A percentile compares a stretch with the other conserved stretches of the same genome.
Conservation (phyloP, 2,888 invertebrate genomes). For the Meteorus colon region DNA sequence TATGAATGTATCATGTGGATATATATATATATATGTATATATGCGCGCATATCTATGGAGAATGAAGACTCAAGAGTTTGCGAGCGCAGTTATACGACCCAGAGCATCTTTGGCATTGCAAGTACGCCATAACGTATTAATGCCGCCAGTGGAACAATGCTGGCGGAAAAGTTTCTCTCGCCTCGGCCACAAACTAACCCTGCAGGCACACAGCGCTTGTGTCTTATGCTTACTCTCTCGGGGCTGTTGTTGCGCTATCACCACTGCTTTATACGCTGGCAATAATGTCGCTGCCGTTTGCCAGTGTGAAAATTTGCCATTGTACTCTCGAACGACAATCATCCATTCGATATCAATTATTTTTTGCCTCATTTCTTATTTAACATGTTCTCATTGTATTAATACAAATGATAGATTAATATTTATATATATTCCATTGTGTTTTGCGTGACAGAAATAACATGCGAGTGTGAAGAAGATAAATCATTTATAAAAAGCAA, state of each 20-base stretch:
- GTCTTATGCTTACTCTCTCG: constrained; percentile 16
- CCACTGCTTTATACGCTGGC: constrained; percentile 7
- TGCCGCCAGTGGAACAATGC: constrained; percentile 46
- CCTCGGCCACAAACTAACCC: constrained; percentile 45
- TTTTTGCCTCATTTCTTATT: not conserved
- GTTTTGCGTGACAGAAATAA: not conserved
- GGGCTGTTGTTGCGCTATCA: constrained; percentile 33
- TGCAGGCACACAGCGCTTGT: constrained; percentile 16
- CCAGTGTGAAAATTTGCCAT: not conserved
- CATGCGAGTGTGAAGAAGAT: not conserved
- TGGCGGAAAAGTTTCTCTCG: constrained; percentile 46
- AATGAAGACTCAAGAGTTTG: not conserved
- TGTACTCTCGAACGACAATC: constrained; percentile 2
- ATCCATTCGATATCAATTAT: not conserved
- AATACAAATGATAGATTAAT: not conserved
- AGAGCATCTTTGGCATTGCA: constrained; percentile 37
- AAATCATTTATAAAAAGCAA: not conserved
- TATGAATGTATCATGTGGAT: too few species aligned
- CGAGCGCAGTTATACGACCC: constrained; percentile 40
- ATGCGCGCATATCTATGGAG: not conserved
- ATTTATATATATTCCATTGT: not conserved
- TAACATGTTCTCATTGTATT: not conserved
- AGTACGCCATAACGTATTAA: constrained; percentile 50
- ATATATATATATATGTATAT: not conserved
- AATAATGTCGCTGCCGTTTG: not conserved